Evolutionary conservation across 2,797 vertebrate genomes (phyloP).

Genomic region (Echiichthys vipera): DNA sequence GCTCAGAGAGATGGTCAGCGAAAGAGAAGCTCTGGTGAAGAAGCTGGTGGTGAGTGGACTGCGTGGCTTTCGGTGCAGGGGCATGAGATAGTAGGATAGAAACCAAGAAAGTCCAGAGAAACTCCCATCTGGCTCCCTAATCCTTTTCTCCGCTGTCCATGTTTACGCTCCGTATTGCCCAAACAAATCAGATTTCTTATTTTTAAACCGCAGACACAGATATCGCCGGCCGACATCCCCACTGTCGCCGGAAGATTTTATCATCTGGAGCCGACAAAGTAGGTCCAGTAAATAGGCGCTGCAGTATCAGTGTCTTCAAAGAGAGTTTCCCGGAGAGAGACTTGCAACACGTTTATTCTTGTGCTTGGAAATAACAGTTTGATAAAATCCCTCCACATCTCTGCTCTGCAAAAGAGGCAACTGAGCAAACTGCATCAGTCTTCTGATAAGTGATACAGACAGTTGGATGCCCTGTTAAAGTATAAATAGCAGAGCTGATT

Average conservation of each 20-base stretch:
- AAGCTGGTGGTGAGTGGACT: constrained; percentile 93
- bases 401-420: not conserved
- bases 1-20: constrained; percentile 94
- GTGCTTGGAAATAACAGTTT: not conserved
- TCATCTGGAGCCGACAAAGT: not conserved
- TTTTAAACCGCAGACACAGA: not conserved
- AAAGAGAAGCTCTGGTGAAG: constrained; percentile 96
- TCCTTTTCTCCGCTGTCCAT: not conserved
- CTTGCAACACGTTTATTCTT: not conserved
- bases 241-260: not conserved
- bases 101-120: not conserved
- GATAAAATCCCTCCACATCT: not conserved
- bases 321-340: not conserved
- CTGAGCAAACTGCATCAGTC: not conserved
- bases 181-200: not conserved
- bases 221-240: not conserved
- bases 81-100: fast-evolving
- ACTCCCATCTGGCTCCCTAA: not conserved
- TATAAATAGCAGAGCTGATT: not conserved
- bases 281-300: not conserved
- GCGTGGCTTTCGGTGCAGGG: too few relatives aligned
- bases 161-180: too few relatives aligned
- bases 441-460: not conserved
- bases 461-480: not conserved
- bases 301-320: not conserved